These are phyloP conservation scores for Perccottus glenii DNA, from an alignment of 2,113 vertebrate species.

Conservation along the genomic window DNA sequence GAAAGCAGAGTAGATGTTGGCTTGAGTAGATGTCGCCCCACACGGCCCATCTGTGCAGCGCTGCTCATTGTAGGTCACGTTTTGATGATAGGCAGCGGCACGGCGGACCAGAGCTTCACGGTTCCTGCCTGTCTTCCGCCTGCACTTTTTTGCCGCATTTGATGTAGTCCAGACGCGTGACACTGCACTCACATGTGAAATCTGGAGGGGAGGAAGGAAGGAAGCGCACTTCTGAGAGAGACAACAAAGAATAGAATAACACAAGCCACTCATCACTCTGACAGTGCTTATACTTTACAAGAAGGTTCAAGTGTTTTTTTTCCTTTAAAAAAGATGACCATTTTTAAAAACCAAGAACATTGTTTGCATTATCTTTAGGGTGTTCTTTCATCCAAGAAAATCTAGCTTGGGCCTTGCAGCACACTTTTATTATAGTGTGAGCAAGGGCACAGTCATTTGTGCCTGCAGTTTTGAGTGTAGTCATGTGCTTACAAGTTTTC, in stretches of 20 bases:
- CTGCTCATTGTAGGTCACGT: constrained; percentile 30
- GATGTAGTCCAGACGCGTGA: constrained; percentile 67
- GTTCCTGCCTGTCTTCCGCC: constrained; percentile 73
- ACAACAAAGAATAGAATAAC: constrained; percentile 43
- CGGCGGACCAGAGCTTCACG: constrained; percentile 48
- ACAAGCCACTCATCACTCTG: constrained; percentile 56
- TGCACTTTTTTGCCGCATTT: constrained; percentile 58
- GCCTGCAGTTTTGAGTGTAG: too few relatives aligned
- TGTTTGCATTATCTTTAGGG: too few relatives aligned
- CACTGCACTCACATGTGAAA: constrained; percentile 52
- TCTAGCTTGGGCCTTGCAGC: too few relatives aligned
- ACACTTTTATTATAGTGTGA: not conserved
- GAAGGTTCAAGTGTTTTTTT: too few relatives aligned
- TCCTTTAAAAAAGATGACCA: too few relatives aligned
- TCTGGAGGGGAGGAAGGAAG: constrained; percentile 61
- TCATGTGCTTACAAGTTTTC: too few relatives aligned
- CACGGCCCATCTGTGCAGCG: constrained; percentile 36
- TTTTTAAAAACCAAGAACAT: too few relatives aligned
- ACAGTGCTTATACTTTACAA: constrained; percentile 14
- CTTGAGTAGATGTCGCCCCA: constrained; percentile 17
- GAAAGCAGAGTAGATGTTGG: constrained; percentile 41
- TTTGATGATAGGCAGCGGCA: constrained; percentile 62
- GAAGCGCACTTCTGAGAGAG: constrained; percentile 55
- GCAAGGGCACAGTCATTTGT: not conserved
- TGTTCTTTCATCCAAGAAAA: too few relatives aligned